Base-by-base conservation (phyloP, 1,140 invertebrate species). In the Wasmannia auropunctata region DNA sequence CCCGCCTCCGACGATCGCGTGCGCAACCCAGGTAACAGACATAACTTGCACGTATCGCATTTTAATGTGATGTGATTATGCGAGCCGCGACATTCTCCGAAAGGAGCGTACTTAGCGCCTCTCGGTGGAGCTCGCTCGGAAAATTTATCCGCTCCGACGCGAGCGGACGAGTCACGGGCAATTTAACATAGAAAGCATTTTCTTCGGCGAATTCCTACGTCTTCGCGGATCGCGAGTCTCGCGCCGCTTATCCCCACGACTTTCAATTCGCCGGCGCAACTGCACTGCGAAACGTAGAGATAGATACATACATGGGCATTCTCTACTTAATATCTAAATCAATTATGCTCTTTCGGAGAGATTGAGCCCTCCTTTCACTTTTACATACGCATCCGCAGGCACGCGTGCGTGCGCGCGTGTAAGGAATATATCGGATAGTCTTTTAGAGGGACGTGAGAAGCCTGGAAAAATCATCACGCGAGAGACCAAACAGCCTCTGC, bases 111-210 rank as follows among this genome's bases (percentile, higher is more conserved):
- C 31, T n/a, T n/a, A n/a, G n/a, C n/a, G n/a, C n/a, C n/a, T n/a
- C 31, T 34, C 7, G 2, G 3, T 51, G 28, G n/a, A 65, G n/a
- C 14, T 34, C 40, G 10, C n/a, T n/a, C n/a, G 19, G 14, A 80
- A 67, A 54, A 54, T 40, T 67, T 28, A 54, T 28, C 22, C 11
- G 22, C 22, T 40, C 2, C n/a, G 16, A 16, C 16, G 25, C 16
- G 1, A 8, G 65, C 14, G 51, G 10, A 49, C 40, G n/a, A 25
- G 40, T 49, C 40, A 37, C 14, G 28, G 40, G 16, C 16, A 80
- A 40, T 80, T 69, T 67, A 80, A 69, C 14, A 54, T 80, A 28
- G 77, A 80, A 80, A 80, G 46, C 49, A 40, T 54, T 25, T 40
- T 16, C 3, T 11, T 69, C 22, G 10, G 4, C 10, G 16, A 51